Base-by-base conservation (phyloP, 2,113 vertebrate genomes). In the Propithecus coquereli region DNA sequence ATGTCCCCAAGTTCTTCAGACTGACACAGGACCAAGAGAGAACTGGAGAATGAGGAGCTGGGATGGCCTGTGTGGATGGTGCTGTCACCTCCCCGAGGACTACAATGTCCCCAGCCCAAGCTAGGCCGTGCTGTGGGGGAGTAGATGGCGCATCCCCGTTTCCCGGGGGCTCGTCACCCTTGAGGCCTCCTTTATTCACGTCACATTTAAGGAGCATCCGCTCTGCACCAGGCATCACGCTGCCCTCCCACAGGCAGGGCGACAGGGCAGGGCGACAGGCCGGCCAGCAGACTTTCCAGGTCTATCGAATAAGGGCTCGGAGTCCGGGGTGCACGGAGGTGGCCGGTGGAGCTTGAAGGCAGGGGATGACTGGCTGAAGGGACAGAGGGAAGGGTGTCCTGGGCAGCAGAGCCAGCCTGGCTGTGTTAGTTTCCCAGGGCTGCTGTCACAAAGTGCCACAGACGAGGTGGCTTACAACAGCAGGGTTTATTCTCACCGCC, bases 1-100 rank as follows among this genome's bases (percentile, higher is more conserved):
- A 96, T 94, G 97, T 97, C 71, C 95, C 95, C 96, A 93, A 65
- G 52, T 93, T 94, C 70, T 76, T 91, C 32, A 81, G 80, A 91
- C 74, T 94, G 59, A 54, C 9, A 2, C 2, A 14, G 22, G 82
- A 54, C 79, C 57, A 65, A 65, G 83, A 94, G 66, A 30, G 89
- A 81, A 6, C 59, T 20, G 4, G 84, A 70, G 71, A 43, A 61
- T 77, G 43, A 43, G 47, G 45, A 54, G 45, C 47, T n/a, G 40
- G 59, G 73, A 32, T 1, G 1, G 82, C 14, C 87, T 45, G 14
- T 20, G 43, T 37, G 34, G 52, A 52, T 3, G 43, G 30, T n/a
- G 34, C 70, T 43, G 1, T 47, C 10, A 16, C 27, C 71, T 94
- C 70, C 68, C 43, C 68, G 13, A 70, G 74, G 89, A 68, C 22